These are phyloP conservation scores for Limnodromus scolopaceus DNA, from an alignment of 2,797 vertebrate species.

Conservation along the genomic window DNA sequence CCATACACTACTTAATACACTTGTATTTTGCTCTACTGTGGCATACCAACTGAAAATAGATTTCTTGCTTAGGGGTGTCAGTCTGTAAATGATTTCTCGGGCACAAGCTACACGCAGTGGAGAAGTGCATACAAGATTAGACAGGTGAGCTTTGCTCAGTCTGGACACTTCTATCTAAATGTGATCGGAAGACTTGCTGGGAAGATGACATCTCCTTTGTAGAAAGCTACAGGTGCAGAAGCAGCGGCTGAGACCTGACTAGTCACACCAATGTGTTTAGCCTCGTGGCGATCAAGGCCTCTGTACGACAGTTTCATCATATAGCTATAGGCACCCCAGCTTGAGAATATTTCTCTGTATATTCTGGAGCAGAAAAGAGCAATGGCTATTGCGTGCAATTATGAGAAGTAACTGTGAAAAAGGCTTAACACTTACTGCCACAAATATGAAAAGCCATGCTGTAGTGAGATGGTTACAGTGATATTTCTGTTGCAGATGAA, in stretches of 20 bases:
- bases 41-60: background rate
- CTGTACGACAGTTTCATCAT: background rate
- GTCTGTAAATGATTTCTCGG: background rate
- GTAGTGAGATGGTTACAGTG: background rate
- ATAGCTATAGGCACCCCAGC: background rate
- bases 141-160: background rate
- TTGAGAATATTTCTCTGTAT: background rate
- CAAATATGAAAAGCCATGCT: background rate
- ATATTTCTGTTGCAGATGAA: background rate
- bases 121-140: background rate
- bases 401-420: background rate
- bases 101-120: background rate
- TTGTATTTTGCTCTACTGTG: background rate
- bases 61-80: background rate
- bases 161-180: background rate
- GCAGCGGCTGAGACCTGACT: background rate
- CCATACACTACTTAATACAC: rapidly evolving
- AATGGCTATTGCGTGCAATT: background rate
- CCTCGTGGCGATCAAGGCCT: background rate
- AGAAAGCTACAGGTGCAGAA: background rate
- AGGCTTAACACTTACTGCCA: background rate
- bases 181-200: background rate
- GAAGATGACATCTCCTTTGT: background rate
- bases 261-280: background rate
- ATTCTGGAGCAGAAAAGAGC: background rate